Base-by-base conservation (phyloP, 2,888 invertebrate species). In the Standfussiana lucernea region DNA sequence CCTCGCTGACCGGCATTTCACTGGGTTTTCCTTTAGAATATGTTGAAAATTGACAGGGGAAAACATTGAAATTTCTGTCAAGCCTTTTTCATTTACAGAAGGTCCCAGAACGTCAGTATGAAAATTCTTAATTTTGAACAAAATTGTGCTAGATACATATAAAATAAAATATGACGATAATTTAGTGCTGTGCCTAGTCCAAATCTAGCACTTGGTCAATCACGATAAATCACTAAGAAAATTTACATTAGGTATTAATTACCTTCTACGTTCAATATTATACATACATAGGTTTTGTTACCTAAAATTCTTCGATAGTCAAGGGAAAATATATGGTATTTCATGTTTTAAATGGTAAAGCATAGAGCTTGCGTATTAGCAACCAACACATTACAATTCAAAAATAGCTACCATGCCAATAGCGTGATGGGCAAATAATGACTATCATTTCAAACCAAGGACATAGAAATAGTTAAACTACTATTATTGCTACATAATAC, bases 371-470 rank as follows among this genome's bases (percentile, higher is more conserved):
- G 37, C 18, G 5, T 7, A 53, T 53, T 1, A 0, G 53, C n/a
- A 53, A 45, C 50, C 2, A 50, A 53, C 42, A 53, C 21, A 15
- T 28, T 50, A 53, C 24, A 82, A 81, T 24, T 21, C 11, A 21
- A 82, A 56, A 32, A 59, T 32, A 56, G 1, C 28, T 59, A 18
- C 18, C 18, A n/a, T 76, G 64, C 53, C 80, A 84, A 70, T 80
- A 24, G 65, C 66, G 35, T 59, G 65, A 87, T 82, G 72, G 35
- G 13, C 59, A 61, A 50, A 64, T 80, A 77, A 83, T 87, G 56
- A 11, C 75, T 71, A 84, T 83, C 73, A 79, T 87, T 81, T 67
- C 61, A 28, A 18, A 68, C 67, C 87, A 87, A 85, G 89, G 88
- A 74, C 82, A 72, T 35, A 37, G 21, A 70, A 80, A 75, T 80